Conservation (phyloP, 2,888 invertebrate species). For the Tenthredo livida region DNA sequence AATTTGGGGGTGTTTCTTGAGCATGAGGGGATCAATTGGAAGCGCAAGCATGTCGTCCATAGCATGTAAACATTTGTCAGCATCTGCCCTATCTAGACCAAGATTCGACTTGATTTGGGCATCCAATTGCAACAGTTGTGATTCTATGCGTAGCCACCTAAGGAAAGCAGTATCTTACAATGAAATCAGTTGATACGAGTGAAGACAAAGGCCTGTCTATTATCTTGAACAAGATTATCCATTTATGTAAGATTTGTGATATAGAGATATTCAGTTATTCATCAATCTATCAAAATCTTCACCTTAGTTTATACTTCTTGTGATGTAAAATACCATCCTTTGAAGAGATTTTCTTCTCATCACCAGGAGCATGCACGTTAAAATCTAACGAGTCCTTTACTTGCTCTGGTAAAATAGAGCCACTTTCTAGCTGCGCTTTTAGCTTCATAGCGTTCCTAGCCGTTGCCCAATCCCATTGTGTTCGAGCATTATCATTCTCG, state of each 20-base stretch:
- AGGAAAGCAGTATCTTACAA: constrained; percentile 42
- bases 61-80: constrained; percentile 85
- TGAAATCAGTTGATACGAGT: background rate
- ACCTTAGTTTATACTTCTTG: constrained; percentile 78
- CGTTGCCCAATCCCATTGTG: constrained; percentile 84
- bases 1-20: constrained; percentile 89
- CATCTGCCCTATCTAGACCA: constrained; percentile 85
- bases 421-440: constrained; percentile 82
- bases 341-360: constrained; percentile 79
- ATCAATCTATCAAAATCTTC: constrained; percentile 43
- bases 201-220: background rate
- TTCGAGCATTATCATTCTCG: constrained; percentile 81
- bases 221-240: background rate
- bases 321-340: constrained; percentile 76
- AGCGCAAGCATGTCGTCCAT: constrained; percentile 83
- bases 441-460: constrained; percentile 83
- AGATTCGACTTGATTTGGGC: constrained; percentile 84
- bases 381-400: constrained; percentile 82
- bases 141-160: constrained; percentile 84
- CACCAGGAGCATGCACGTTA: constrained; percentile 82
- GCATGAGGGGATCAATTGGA: constrained; percentile 86
- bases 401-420: constrained; percentile 81
- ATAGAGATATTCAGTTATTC: background rate
- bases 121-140: constrained; percentile 84
- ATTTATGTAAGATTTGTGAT: background rate